Conservation (phyloP, 2,888 invertebrate species). For the Calameuta idolon region DNA sequence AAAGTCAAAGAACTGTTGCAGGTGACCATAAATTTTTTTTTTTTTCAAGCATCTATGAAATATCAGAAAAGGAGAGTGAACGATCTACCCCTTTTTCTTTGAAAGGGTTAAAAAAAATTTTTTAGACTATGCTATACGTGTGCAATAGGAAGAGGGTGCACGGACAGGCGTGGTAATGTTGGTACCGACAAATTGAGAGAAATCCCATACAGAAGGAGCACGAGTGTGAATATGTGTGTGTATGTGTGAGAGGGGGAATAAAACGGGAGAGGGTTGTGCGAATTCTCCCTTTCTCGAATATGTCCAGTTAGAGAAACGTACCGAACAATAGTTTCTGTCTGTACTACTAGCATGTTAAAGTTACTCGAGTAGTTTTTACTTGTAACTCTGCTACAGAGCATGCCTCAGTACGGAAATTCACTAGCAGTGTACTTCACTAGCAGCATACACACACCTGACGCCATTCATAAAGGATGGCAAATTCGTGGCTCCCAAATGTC, state of each 20-base stretch:
- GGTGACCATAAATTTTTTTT: not conserved
- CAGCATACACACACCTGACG: slow-evolving; percentile 16
- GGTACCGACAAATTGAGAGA: not conserved
- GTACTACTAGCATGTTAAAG: not conserved
- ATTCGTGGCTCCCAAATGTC: slow-evolving; percentile 21
- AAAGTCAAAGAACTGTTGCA: no score
- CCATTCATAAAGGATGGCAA: slow-evolving; percentile 28
- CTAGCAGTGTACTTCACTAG: no score
- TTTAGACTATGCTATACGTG: no score
- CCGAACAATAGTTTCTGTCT: not conserved
- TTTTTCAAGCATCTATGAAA: not conserved
- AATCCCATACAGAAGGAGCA: slow-evolving; percentile 4
- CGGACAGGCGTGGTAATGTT: not conserved
- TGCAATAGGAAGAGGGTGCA: not conserved
- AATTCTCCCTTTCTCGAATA: slow-evolving; percentile 1
- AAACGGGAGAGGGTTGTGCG: slow-evolving; percentile 19
- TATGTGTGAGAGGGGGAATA: slow-evolving; percentile 7
- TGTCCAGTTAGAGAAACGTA: not conserved
- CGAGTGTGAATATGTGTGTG: slow-evolving; percentile 9
- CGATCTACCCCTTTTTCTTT: not conserved
- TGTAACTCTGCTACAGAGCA: not conserved
- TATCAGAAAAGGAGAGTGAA: not conserved
- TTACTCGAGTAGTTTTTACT: not conserved
- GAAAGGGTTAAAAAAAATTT: not conserved
- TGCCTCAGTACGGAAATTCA: not conserved